These are phyloP conservation scores for Strigops habroptila DNA, from an alignment of 2,113 vertebrate species.

Conservation along the genomic window DNA sequence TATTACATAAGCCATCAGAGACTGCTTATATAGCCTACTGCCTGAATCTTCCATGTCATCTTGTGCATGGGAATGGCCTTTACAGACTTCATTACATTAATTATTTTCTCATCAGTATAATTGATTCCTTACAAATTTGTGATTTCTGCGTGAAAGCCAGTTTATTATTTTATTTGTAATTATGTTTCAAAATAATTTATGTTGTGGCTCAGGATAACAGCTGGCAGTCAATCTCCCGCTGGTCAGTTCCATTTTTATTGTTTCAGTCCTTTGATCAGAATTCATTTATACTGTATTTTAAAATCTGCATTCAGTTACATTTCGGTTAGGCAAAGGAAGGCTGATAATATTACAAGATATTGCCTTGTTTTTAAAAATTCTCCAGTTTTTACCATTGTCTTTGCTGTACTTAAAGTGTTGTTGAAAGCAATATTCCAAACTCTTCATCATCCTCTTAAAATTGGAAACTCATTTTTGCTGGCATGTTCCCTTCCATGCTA, in stretches of 20 bases:
- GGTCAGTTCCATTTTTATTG: background rate
- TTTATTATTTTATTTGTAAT: constrained; percentile 7
- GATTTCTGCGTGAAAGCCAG: background rate
- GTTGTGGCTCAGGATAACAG: background rate
- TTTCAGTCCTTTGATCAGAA: background rate
- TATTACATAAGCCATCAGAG: background rate
- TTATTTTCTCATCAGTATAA: constrained; percentile 9
- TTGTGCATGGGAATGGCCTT: background rate
- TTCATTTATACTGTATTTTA: background rate
- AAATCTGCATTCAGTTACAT: background rate
- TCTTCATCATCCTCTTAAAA: background rate
- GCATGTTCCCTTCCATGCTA: background rate
- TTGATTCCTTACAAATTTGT: background rate
- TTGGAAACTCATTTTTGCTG: background rate
- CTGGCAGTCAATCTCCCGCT: background rate
- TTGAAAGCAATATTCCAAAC: background rate
- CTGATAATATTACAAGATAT: background rate
- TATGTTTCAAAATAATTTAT: background rate
- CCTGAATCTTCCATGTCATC: background rate
- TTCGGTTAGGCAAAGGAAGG: background rate
- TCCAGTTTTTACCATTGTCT: background rate
- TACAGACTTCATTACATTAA: background rate
- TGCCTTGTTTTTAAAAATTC: background rate
- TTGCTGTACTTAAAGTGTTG: background rate
- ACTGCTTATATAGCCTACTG: background rate